phyloP scores from a whole-genome alignment of 2,888 invertebrate genomes.

The Synergus umbraculus region DNA sequence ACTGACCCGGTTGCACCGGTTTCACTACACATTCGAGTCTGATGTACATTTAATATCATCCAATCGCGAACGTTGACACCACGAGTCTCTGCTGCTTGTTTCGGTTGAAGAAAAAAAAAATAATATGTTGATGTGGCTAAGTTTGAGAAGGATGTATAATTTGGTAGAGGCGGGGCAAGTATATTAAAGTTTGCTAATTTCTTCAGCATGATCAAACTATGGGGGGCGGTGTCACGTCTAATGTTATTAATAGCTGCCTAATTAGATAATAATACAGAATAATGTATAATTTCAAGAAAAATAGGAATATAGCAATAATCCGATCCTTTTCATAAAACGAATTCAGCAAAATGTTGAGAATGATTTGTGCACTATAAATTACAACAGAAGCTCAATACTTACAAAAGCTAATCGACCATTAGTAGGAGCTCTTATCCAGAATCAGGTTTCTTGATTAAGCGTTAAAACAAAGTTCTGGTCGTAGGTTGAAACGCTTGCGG shows the following conservation, averaged over 20 bases:
- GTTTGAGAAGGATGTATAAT: constrained; percentile 46
- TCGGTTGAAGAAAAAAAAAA: not conserved
- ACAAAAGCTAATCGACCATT: constrained; percentile 13
- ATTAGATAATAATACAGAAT: too few species aligned
- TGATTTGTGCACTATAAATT: constrained; percentile 1
- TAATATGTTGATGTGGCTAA: constrained; percentile 13
- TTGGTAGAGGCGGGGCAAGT: not conserved
- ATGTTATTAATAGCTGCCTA: too few species aligned
- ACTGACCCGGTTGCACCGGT: constrained; percentile 47
- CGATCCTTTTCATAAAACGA: too few species aligned
- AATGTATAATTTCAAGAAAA: too few species aligned
- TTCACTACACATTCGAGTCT: constrained; percentile 41
- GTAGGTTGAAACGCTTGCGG: constrained; percentile 21
- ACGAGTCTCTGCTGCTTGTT: not conserved
- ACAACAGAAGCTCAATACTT: constrained; percentile 10
- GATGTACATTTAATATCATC: constrained; percentile 21
- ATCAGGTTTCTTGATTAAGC: constrained; percentile 33
- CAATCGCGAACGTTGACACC: constrained; percentile 21
- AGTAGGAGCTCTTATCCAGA: constrained; percentile 21
- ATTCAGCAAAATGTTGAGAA: not conserved
- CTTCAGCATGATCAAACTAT: too few species aligned
- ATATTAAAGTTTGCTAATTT: too few species aligned
- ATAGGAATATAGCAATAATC: too few species aligned
- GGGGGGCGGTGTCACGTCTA: too few species aligned
- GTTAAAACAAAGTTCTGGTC: constrained; percentile 10